Evolutionary conservation across 2,888 invertebrate species (phyloP).

Genomic region (Eristalinus aeneus): DNA sequence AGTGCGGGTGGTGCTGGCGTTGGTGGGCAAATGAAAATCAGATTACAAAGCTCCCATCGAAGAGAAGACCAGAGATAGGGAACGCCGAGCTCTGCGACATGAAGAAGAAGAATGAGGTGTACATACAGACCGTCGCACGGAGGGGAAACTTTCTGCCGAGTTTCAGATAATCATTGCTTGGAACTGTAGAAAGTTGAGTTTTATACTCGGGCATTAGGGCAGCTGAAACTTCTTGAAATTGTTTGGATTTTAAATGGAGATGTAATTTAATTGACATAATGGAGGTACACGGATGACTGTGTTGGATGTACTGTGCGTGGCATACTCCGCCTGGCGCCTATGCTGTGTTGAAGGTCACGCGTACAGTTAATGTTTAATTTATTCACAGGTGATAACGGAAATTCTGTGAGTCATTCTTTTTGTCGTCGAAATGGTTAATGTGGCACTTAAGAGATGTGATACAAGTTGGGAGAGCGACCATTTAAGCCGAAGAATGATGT

Average conservation of each 20-base stretch:
- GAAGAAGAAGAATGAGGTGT: slow-evolving; percentile 36
- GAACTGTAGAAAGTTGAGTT: slow-evolving; percentile 40
- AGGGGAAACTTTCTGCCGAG: slow-evolving; percentile 31
- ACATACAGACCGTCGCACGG: background rate
- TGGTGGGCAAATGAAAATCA: slow-evolving; percentile 43
- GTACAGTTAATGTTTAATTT: slow-evolving; percentile 50
- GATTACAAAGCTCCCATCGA: slow-evolving; percentile 34
- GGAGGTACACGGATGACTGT: slow-evolving; percentile 24
- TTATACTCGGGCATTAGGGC: slow-evolving; percentile 39
- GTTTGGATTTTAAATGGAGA: slow-evolving; percentile 68
- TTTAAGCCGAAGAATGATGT: background rate
- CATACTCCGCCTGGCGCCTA: background rate
- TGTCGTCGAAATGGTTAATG: slow-evolving; percentile 15
- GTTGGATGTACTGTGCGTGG: slow-evolving; percentile 4
- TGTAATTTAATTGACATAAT: slow-evolving; percentile 66
- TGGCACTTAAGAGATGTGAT: slow-evolving; percentile 3
- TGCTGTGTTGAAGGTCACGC: slow-evolving; percentile 32
- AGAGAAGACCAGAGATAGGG: background rate
- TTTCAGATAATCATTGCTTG: slow-evolving; percentile 46
- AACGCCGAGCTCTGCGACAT: slow-evolving; percentile 32
- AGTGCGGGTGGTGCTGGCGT: background rate
- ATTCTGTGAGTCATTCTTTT: slow-evolving; percentile 38
- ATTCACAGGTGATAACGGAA: slow-evolving; percentile 57
- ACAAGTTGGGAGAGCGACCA: background rate
- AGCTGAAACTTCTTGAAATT: slow-evolving; percentile 58